phyloP scores from a whole-genome alignment of 2,888 invertebrate species.

The Phengaris alcon region DNA sequence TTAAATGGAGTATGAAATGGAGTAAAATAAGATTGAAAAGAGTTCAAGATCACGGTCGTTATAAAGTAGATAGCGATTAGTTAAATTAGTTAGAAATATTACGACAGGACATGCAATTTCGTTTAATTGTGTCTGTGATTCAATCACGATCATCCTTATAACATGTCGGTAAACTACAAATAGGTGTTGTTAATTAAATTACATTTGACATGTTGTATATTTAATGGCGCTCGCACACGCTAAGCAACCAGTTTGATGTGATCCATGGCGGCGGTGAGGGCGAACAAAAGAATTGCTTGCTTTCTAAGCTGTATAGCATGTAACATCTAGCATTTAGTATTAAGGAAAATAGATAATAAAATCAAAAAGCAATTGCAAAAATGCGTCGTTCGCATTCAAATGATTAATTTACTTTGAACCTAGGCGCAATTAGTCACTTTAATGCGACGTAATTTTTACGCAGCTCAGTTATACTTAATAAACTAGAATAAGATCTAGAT shows the following conservation, averaged over 20 bases:
- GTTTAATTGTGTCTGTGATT: no score
- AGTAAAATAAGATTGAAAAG: background rate
- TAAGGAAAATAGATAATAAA: background rate
- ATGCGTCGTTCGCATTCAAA: background rate
- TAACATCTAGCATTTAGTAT: no score
- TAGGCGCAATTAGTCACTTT: background rate
- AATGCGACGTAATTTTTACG: background rate
- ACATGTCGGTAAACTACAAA: no score
- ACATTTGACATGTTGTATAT: background rate
- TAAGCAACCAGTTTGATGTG: no score
- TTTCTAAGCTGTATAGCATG: no score
- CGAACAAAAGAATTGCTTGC: no score
- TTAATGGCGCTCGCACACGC: no score
- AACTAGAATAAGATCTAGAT: background rate
- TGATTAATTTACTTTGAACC: background rate
- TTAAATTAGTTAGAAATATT: background rate
- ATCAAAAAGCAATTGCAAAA: background rate
- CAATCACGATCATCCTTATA: no score
- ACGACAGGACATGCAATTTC: constrained; percentile 3
- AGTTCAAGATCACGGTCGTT: background rate
- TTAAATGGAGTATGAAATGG: no score
- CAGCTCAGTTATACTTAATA: background rate
- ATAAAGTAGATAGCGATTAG: background rate
- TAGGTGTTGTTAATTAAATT: background rate
- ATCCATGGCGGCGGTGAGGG: no score